Percentiles rank a stretch among this genome's conserved stretches.
phyloP scores from a whole-genome alignment of 2,797 vertebrate genomes.

The Hydrolagus colliei region DNA sequence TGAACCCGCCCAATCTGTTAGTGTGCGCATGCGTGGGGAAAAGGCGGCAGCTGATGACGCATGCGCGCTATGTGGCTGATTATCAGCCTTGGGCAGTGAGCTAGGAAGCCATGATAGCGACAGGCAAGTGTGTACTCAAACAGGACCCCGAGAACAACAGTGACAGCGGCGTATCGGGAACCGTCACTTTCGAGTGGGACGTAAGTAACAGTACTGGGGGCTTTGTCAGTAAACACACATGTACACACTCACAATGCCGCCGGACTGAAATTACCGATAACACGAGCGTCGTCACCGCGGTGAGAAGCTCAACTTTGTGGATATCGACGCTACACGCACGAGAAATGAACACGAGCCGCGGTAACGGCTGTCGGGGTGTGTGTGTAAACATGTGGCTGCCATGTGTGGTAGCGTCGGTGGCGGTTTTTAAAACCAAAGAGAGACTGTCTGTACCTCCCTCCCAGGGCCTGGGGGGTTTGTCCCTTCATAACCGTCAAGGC shows the following conservation, averaged over 20 bases:
- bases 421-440: too few species aligned
- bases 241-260: background rate
- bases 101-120: background rate
- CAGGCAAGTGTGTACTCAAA: background rate
- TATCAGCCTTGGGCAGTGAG: background rate
- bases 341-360: too few species aligned
- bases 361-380: too few species aligned
- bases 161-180: background rate
- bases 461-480: too few species aligned
- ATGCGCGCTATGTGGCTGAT: background rate
- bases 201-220: background rate
- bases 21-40: background rate
- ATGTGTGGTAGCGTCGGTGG: too few species aligned
- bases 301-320: background rate
- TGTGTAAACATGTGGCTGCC: too few species aligned
- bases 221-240: background rate
- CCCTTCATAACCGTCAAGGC: background rate
- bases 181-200: conserved; percentile 20
- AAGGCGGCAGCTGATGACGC: background rate
- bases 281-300: background rate
- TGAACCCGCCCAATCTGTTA: background rate
- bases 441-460: too few species aligned
- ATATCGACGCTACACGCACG: too few species aligned
- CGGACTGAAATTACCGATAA: background rate
- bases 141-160: background rate